Evolutionary conservation across 2,797 vertebrate genomes (phyloP), one percentile per base, ranked within the genome.

Genomic region (Acanthurus lineatus): DNA sequence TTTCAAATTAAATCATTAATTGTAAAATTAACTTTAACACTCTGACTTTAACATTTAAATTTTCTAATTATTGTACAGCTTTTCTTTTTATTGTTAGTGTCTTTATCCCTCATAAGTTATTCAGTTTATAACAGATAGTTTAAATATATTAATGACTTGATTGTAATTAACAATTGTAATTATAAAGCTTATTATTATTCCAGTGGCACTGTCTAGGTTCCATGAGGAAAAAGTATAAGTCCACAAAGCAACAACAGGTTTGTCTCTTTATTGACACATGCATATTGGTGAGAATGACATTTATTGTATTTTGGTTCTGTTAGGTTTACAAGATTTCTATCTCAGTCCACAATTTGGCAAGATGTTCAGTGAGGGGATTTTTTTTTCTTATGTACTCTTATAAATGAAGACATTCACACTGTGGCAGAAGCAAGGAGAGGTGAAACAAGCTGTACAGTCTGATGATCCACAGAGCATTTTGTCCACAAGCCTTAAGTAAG

Each of bases 241-340:
- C 69, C 54, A 69, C 44, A 79, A 68, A 80, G 20, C 4, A 14
- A 3, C 7, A 2, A 60, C 53, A 60, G 28, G 59, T 82, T 83
- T 81, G 6, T 77, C 58, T 79, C 63, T 94, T 93, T 93, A 94
- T 91, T 93, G 83, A 86, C 79, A 87, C 84, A 81, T 88, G 86
- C 81, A 76, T 72, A 72, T 72, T 73, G 74, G 70, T 77, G 71
- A 72, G 40, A 54, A 35, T 80, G 75, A 66, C 19, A 71, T 76
- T 78, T 63, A 52, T 71, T 67, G 9, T 52, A 61, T n/a, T 19
- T 17, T 40, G 47, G 60, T 17, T 76, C 44, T 38, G 17, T 76
- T 35, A 45, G 28, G 16, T 59, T 65, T 38, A 69, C 22, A 69
- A 5, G 4, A 44, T 58, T 76, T 54, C 5, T n/a, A 65, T 38